A percentile compares a stretch with the other conserved stretches of the same genome.
phyloP scores from a whole-genome alignment of 1,140 invertebrate genomes.

The Cyrtorhinus lividipennis region DNA sequence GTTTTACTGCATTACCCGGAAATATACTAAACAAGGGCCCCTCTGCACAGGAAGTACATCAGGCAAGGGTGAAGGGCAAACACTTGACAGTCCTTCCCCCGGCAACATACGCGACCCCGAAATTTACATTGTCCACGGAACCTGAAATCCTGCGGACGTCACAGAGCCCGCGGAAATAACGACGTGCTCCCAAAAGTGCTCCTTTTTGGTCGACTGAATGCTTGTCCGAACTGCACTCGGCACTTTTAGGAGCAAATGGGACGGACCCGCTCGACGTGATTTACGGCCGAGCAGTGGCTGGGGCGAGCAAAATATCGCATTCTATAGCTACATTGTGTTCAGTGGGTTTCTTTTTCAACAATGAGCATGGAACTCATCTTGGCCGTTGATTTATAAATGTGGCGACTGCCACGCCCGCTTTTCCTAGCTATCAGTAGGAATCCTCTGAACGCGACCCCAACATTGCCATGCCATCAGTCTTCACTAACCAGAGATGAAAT shows the following conservation, averaged over 20 bases:
- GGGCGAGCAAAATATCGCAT: background rate
- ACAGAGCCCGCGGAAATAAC: no score
- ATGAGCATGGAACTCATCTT: background rate
- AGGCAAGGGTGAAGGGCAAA: background rate
- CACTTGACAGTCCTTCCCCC: no score
- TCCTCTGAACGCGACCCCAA: no score
- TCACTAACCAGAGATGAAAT: no score
- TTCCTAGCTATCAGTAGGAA: no score
- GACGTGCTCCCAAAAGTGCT: no score
- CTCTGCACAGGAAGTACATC: background rate
- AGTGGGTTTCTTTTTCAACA: background rate
- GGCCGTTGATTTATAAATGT: background rate
- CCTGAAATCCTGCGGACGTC: background rate
- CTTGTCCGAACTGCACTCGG: background rate
- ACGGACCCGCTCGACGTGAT: background rate
- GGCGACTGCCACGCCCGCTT: background rate
- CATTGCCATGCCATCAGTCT: no score
- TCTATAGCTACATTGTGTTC: background rate
- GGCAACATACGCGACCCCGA: background rate
- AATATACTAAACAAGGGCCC: background rate
- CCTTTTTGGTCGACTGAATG: no score
- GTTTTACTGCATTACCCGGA: background rate
- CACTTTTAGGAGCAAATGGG: background rate
- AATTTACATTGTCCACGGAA: background rate
- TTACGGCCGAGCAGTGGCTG: background rate